These are phyloP conservation scores for Nowickia ferox DNA, from an alignment of 2,888 invertebrate species.

Conservation along the genomic window DNA sequence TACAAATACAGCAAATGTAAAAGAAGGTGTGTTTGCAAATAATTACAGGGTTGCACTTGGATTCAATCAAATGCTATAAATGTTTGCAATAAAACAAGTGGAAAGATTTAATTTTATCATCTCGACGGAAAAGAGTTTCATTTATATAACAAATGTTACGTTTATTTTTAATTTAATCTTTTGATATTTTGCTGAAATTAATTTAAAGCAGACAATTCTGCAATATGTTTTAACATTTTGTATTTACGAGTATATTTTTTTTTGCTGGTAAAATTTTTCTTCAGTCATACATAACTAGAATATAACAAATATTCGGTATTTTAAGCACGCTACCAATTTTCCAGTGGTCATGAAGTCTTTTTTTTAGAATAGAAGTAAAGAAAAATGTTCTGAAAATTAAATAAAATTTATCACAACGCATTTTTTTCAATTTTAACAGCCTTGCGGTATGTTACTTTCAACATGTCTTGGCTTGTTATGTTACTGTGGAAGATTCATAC, in stretches of 20 bases:
- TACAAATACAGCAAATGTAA: neutral
- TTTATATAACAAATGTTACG: slow-evolving; percentile 65
- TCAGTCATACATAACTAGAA: slow-evolving; percentile 65
- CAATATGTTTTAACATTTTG: neutral
- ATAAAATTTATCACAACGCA: slow-evolving; percentile 68
- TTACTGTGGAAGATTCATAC: slow-evolving; percentile 44
- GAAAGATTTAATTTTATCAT: slow-evolving; percentile 47
- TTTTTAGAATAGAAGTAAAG: slow-evolving; percentile 6
- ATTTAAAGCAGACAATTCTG: slow-evolving; percentile 2
- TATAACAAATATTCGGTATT: slow-evolving; percentile 51
- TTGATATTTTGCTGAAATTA: neutral
- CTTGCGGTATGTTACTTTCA: slow-evolving; percentile 66
- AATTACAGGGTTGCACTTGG: slow-evolving; percentile 65
- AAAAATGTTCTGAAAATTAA: slow-evolving; percentile 20
- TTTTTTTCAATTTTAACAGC: slow-evolving; percentile 66
- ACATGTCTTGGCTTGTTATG: slow-evolving; percentile 58
- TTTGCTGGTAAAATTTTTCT: neutral
- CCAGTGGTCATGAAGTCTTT: slow-evolving; percentile 43
- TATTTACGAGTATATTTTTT: neutral
- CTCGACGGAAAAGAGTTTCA: slow-evolving; percentile 28
- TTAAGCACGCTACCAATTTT: slow-evolving; percentile 39
- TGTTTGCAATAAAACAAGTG: slow-evolving; percentile 36
- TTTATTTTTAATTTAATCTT: slow-evolving; percentile 40
- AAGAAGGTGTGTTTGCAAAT: slow-evolving; percentile 62
- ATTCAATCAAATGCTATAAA: slow-evolving; percentile 57